These are phyloP conservation scores for Nymphicus hollandicus DNA, from an alignment of 2,113 vertebrate genomes.

Conservation along the genomic window DNA sequence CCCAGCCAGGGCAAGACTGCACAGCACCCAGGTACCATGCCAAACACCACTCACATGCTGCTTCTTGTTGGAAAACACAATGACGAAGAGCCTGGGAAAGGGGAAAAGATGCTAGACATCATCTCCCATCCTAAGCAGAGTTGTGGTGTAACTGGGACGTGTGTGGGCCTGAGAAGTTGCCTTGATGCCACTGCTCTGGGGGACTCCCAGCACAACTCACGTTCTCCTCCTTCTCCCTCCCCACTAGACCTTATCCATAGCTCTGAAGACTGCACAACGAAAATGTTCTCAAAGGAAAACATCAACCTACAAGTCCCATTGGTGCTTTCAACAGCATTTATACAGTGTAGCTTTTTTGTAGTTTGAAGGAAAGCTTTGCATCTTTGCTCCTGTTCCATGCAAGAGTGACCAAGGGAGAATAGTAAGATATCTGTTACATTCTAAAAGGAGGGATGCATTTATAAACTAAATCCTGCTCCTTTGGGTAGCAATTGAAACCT, in stretches of 20 bases:
- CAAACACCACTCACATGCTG: background rate
- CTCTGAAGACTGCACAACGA: background rate
- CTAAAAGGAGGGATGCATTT: background rate
- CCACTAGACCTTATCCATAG: fast-evolving
- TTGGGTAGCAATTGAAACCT: background rate
- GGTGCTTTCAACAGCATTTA: background rate
- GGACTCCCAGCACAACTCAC: background rate
- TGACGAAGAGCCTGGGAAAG: background rate
- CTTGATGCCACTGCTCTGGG: fast-evolving
- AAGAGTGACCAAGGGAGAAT: background rate
- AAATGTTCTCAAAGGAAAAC: background rate
- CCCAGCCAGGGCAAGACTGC: background rate
- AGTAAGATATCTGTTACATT: background rate
- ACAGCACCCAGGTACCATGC: background rate
- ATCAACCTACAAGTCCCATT: background rate
- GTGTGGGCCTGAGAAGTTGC: background rate
- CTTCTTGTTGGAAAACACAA: background rate
- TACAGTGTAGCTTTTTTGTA: background rate
- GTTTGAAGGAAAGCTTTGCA: background rate
- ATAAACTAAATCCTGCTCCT: background rate
- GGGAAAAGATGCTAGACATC: background rate
- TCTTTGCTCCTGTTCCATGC: background rate
- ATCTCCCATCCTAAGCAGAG: background rate
- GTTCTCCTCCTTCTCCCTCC: background rate
- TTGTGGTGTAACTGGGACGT: fast-evolving